These are phyloP conservation scores for Tupiocoris notatus DNA, from an alignment of 2,888 invertebrate genomes.

Conservation along the genomic window DNA sequence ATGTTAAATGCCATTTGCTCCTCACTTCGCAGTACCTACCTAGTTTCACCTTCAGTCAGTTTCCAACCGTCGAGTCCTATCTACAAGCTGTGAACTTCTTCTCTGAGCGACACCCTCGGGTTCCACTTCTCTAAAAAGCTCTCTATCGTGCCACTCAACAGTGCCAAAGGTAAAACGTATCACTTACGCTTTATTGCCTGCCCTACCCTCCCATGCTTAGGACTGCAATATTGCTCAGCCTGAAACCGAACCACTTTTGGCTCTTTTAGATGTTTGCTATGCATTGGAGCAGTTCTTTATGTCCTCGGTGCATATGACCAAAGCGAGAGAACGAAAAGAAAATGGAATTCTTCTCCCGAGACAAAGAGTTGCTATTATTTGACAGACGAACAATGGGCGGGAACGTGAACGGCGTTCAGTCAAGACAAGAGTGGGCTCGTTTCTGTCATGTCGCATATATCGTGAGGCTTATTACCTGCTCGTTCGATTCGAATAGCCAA, in stretches of 20 bases:
- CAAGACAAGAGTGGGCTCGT: not conserved
- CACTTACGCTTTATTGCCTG: conserved; percentile 31
- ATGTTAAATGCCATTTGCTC: not conserved
- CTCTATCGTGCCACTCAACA: conserved; percentile 16
- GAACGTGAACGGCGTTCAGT: not conserved
- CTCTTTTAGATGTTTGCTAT: not conserved
- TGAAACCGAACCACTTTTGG: not conserved
- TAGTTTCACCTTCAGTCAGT: not conserved
- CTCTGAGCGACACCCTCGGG: not conserved
- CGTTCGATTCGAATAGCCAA: no score
- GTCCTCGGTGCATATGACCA: not conserved
- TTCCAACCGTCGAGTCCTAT: no score
- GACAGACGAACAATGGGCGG: not conserved
- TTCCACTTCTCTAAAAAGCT: conserved; percentile 23
- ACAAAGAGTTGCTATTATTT: not conserved
- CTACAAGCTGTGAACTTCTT: not conserved
- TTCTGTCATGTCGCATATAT: no score
- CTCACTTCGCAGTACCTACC: not conserved
- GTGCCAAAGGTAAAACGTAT: conserved; percentile 27
- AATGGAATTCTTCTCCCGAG: not conserved
- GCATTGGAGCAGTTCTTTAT: not conserved
- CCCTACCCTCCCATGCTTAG: not conserved
- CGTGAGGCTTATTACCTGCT: no score
- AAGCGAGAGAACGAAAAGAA: not conserved
- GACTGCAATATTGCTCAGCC: not conserved